These are phyloP conservation scores for Melanostoma scalare DNA, from an alignment of 2,888 invertebrate genomes.

Conservation along the genomic window DNA sequence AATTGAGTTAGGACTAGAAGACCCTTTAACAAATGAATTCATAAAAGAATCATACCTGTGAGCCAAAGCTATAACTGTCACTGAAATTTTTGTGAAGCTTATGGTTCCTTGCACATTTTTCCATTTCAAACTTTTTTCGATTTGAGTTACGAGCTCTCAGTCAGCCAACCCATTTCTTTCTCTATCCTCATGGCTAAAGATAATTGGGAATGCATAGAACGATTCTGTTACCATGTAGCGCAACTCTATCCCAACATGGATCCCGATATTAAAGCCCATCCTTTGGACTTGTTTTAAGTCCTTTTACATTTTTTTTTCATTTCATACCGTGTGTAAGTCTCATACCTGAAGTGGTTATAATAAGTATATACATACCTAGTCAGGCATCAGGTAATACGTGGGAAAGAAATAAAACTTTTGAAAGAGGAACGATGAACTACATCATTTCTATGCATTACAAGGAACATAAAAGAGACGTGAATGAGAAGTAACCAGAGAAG, in stretches of 20 bases:
- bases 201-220: too few species aligned
- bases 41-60: too few species aligned
- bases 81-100: too few species aligned
- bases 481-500: slow-evolving; percentile 17
- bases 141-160: too few species aligned
- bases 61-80: too few species aligned
- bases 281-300: not conserved
- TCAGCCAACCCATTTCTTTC: too few species aligned
- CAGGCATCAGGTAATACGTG: too few species aligned
- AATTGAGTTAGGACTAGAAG: too few species aligned
- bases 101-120: too few species aligned
- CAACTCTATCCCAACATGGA: slow-evolving; percentile 38
- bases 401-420: slow-evolving; percentile 27
- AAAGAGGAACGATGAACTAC: slow-evolving; percentile 46
- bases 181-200: too few species aligned
- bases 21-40: too few species aligned
- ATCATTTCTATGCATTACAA: slow-evolving; percentile 53
- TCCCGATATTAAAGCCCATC: slow-evolving; percentile 31
- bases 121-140: too few species aligned
- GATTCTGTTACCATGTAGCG: not conserved
- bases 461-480: slow-evolving; percentile 15
- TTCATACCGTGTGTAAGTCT: slow-evolving; percentile 26
- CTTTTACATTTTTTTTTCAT: not conserved
- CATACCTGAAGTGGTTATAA: slow-evolving; percentile 54
- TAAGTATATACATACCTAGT: not conserved